Evolutionary conservation across 1,140 invertebrate species (phyloP), one percentile per base, ranked within the genome.

Genomic region (Hycleus phaleratus): DNA sequence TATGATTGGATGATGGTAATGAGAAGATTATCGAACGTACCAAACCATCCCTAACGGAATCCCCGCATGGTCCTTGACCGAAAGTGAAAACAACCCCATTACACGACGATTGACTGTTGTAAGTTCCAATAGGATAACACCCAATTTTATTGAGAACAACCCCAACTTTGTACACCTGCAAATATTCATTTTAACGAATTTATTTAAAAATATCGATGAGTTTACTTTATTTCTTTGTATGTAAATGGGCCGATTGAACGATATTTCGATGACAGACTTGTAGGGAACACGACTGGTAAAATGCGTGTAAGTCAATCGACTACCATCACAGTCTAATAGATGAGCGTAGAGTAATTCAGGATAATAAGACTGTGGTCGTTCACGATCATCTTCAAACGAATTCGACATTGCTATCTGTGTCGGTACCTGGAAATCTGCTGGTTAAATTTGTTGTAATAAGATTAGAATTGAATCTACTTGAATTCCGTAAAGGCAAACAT

Each of bases 131-230:
- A 8, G 86, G 86, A 75, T 90, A 90, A 78, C 82, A 85, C 10
- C 87, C 87, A 56, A 81, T 75, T 72, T 88, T 88, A 73, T 90
- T 89, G 72, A 91, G 83, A 44, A 88, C 86, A 9, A 90, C 86
- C 10, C 84, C 87, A 52, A 91, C 82, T 71, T 87, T 84, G 70
- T 90, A 90, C 42, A 84, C 78, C 80, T 84, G 71, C 44, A 68
- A 67, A 46, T 51, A 32, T 45, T 54, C 24, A 40, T 46, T 38
- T 25, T 47, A 53, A 48, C 7, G 49, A 42, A 42, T 32, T 18
- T 18, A 18, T 18, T 42, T 9, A 0, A 11, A 42, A 42, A 7
- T 7, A 7, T 48, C 26, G 9, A 38, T 38, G 25, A 38, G 44
- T 42, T 26, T 42, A 83, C 82, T 79, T 87, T 88, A 68, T 86